A percentile compares a stretch with the other conserved stretches of the same genome.
phyloP scores from a whole-genome alignment of 1,140 invertebrate species.

The Trachymyrmex cornetzi region DNA sequence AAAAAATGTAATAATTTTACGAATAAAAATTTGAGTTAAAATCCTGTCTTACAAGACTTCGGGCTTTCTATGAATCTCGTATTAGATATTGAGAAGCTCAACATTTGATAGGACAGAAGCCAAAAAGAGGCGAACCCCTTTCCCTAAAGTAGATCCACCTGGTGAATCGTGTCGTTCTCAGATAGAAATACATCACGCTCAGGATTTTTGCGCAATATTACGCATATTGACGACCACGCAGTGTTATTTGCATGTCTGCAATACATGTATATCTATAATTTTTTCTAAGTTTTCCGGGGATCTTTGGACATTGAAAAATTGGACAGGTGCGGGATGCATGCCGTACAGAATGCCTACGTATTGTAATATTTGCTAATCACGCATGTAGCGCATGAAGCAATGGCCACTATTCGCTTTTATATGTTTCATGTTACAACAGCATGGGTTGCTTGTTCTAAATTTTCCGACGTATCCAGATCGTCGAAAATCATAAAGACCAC shows the following conservation, averaged over 20 bases:
- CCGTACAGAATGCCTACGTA: slow-evolving; percentile 32
- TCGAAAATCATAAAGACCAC: slow-evolving; percentile 9
- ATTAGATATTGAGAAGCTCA: neutral
- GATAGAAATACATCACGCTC: slow-evolving; percentile 68
- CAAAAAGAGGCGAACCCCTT: slow-evolving; percentile 71
- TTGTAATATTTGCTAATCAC: slow-evolving; percentile 47
- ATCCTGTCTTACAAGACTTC: neutral
- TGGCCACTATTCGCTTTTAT: slow-evolving; percentile 31
- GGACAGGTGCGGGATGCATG: slow-evolving; percentile 42
- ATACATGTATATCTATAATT: slow-evolving; percentile 18
- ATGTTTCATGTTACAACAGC: slow-evolving; percentile 22
- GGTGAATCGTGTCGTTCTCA: slow-evolving; percentile 70
- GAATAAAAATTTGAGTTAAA: slow-evolving; percentile 8
- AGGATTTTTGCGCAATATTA: slow-evolving; percentile 60
- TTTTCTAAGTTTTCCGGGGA: slow-evolving; percentile 24
- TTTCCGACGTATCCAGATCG: slow-evolving; percentile 24
- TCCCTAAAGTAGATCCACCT: slow-evolving; percentile 82
- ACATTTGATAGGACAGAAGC: slow-evolving; percentile 46
- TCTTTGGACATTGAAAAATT: slow-evolving; percentile 57
- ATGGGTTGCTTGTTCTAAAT: slow-evolving; percentile 47
- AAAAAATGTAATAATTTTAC: neutral
- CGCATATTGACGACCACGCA: slow-evolving; percentile 62
- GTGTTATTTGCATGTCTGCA: slow-evolving; percentile 65
- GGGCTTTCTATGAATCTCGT: neutral
- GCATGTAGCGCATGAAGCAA: slow-evolving; percentile 58